phyloP scores from a whole-genome alignment of 2,888 invertebrate species.

The Cybosia mesomella region DNA sequence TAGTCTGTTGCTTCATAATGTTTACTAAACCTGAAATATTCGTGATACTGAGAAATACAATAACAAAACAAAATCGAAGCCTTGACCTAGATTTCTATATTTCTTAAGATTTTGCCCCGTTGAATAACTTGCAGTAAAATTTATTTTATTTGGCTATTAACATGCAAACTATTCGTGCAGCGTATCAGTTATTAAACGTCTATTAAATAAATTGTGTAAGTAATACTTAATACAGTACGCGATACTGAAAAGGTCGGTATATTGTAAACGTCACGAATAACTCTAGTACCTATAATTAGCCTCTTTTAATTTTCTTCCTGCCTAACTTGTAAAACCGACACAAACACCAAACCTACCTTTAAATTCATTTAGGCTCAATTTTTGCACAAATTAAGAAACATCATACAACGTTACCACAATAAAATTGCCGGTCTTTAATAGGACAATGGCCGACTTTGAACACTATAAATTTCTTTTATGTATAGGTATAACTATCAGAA shows the following conservation, averaged over 20 bases:
- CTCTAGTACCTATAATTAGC: neutral
- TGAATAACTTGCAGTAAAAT: neutral
- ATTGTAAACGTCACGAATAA: neutral
- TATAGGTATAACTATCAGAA: too few species aligned
- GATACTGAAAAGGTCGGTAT: neutral
- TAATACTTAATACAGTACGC: neutral
- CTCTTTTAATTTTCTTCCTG: neutral
- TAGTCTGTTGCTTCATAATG: neutral
- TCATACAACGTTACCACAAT: neutral
- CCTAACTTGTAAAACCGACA: neutral
- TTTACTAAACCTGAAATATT: neutral
- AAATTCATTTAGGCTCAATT: too few species aligned
- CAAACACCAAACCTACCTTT: neutral
- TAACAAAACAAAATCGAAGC: neutral
- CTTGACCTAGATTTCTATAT: neutral
- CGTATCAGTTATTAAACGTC: constrained; percentile 11
- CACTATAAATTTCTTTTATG: too few species aligned
- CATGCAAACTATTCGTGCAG: constrained; percentile 12
- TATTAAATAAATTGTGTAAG: constrained; percentile 4
- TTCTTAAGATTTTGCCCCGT: neutral
- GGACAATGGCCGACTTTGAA: neutral
- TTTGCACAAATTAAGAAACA: too few species aligned
- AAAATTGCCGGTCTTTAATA: neutral
- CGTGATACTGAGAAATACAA: neutral
- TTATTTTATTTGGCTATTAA: constrained; percentile 13